A percentile compares a stretch with the other conserved stretches of the same genome.
phyloP scores from a whole-genome alignment of 2,888 invertebrate genomes.

The Caenorhabditis afra region DNA sequence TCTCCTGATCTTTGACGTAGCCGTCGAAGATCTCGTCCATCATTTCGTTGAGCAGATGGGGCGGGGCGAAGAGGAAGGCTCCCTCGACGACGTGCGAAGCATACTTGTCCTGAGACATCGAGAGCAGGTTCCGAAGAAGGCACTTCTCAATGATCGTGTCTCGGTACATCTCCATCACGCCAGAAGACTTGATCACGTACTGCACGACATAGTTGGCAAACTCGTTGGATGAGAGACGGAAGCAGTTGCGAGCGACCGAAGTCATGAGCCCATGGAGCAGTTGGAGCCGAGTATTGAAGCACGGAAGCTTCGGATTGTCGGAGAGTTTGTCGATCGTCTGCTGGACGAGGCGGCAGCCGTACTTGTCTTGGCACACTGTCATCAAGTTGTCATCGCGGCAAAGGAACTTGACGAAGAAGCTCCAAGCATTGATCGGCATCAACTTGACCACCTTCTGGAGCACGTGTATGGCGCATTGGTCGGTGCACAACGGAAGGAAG shows the following conservation, averaged over 20 bases:
- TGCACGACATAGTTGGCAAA: conserved; percentile 79
- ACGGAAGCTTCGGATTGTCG: conserved; percentile 24
- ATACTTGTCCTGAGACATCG: conserved; percentile 77
- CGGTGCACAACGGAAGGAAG: conserved; percentile 57
- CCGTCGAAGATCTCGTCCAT: conserved; percentile 76
- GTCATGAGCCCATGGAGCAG: conserved; percentile 58
- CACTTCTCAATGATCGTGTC: conserved; percentile 71
- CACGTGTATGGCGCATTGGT: conserved; percentile 74
- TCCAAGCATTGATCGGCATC: conserved; percentile 43
- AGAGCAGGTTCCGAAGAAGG: conserved; percentile 72
- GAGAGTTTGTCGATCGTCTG: conserved; percentile 65
- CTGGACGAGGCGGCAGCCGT: conserved; percentile 72
- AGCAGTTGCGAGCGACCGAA: conserved; percentile 49
- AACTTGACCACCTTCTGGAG: conserved; percentile 65
- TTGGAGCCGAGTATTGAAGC: conserved; percentile 25
- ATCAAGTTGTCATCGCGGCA: conserved; percentile 48
- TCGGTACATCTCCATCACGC: conserved; percentile 63
- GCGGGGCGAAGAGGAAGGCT: conserved; percentile 70
- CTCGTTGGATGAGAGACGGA: conserved; percentile 70
- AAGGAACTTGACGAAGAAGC: conserved; percentile 48
- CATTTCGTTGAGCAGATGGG: conserved; percentile 66
- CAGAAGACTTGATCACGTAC: conserved; percentile 67
- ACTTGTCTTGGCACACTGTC: conserved; percentile 67
- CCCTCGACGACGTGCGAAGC: conserved; percentile 78
- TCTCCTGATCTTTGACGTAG: conserved; percentile 71